phyloP scores from a whole-genome alignment of 2,797 vertebrate species.

The Oreortyx pictus region DNA sequence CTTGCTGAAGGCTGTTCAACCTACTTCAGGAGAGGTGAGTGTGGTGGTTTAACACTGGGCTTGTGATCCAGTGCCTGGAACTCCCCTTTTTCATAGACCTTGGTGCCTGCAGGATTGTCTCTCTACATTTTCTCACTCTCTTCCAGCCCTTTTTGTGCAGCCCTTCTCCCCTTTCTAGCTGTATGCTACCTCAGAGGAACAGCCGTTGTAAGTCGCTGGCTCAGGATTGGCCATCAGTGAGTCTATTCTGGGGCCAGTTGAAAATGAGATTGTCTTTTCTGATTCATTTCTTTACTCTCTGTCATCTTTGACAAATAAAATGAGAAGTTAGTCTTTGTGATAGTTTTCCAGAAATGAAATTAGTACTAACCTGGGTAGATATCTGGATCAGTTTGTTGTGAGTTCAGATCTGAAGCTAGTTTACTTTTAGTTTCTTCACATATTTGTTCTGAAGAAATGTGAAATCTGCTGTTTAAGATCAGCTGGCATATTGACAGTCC shows the following conservation, averaged over 20 bases:
- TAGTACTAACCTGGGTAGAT: neutral
- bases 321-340: neutral
- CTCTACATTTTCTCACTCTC: neutral
- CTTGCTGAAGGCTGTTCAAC: slow-evolving; percentile 94
- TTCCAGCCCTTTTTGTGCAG: neutral
- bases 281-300: neutral
- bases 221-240: neutral
- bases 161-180: neutral
- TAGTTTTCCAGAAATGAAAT: neutral
- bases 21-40: slow-evolving; percentile 93
- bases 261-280: neutral
- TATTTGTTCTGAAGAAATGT: neutral
- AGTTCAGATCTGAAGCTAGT: neutral
- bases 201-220: neutral
- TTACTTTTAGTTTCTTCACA: neutral
- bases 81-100: neutral
- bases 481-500: neutral
- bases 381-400: neutral
- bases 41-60: neutral
- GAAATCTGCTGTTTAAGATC: neutral
- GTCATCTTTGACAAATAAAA: neutral
- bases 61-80: neutral
- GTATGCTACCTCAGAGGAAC: neutral
- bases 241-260: neutral
- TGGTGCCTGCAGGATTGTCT: neutral